A percentile compares a stretch with the other conserved stretches of the same genome.
These are phyloP conservation scores for Schizotus pectinicornis DNA, from an alignment of 2,888 invertebrate species.

Conservation along the genomic window DNA sequence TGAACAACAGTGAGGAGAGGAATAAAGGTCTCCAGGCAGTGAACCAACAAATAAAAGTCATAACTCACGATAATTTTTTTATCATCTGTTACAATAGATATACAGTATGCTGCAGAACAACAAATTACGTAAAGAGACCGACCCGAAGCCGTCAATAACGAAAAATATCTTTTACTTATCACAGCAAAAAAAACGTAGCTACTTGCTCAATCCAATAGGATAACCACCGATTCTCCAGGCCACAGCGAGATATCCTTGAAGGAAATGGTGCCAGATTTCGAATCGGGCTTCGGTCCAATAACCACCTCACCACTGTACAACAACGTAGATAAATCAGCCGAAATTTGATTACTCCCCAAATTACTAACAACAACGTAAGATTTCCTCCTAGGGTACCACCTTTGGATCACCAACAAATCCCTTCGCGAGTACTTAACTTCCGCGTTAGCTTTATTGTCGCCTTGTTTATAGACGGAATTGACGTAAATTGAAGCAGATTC, in stretches of 20 bases:
- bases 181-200: constrained; percentile 59
- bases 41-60: constrained; percentile 1
- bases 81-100: not conserved
- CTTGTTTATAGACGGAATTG: constrained; percentile 72
- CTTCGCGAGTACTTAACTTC: constrained; percentile 70
- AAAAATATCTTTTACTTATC: not conserved
- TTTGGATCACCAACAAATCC: constrained; percentile 72
- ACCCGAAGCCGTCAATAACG: not conserved
- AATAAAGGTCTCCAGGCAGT: constrained; percentile 13
- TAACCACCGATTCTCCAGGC: constrained; percentile 69
- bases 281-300: constrained; percentile 60
- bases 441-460: constrained; percentile 68
- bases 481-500: constrained; percentile 76
- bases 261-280: constrained; percentile 58
- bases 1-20: too few species aligned
- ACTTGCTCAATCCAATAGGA: constrained; percentile 68
- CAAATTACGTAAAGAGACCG: not conserved
- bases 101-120: not conserved
- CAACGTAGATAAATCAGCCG: constrained; percentile 75
- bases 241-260: constrained; percentile 63
- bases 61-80: not conserved
- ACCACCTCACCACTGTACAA: constrained; percentile 75
- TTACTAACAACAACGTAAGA: constrained; percentile 79
- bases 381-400: constrained; percentile 80
- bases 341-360: constrained; percentile 66